Conservation (phyloP, 2,797 vertebrate genomes). For the Emydoidea blandingii region DNA sequence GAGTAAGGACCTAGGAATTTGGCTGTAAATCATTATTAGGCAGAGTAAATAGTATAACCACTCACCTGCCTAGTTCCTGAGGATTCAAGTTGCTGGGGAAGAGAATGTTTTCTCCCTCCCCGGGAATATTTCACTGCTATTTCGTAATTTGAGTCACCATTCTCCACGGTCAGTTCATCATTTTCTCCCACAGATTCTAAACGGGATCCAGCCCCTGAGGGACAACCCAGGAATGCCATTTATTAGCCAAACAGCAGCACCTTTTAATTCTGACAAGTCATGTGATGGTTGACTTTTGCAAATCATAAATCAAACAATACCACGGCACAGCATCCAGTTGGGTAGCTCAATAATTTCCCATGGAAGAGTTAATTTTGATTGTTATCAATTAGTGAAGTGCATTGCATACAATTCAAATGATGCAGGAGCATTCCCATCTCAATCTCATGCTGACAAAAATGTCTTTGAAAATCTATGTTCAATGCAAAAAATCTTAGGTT, state of each 20-base stretch:
- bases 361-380: not conserved
- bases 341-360: not conserved
- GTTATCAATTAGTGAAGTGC: not conserved
- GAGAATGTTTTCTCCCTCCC: slow-evolving; percentile 92
- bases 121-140: slow-evolving; percentile 83
- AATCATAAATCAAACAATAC: slow-evolving; percentile 1
- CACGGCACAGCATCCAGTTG: fast-evolving
- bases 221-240: slow-evolving; percentile 31
- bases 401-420: not conserved
- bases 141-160: slow-evolving; percentile 81
- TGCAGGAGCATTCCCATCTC: not conserved
- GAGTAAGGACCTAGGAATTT: fast-evolving
- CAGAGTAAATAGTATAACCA: not conserved
- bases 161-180: slow-evolving; percentile 92
- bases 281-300: not conserved
- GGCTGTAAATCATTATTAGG: not conserved
- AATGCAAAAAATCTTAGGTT: too few relatives aligned
- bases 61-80: slow-evolving; percentile 89
- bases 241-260: slow-evolving; percentile 3
- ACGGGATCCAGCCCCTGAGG: slow-evolving; percentile 86
- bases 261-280: not conserved
- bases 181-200: slow-evolving; percentile 96
- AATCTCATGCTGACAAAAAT: not conserved
- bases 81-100: slow-evolving; percentile 92
- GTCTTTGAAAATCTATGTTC: not conserved